Percentiles rank a stretch among this genome's conserved stretches.
Evolutionary conservation across 2,113 vertebrate genomes (phyloP).

Genomic region (Trematomus loennbergii): DNA sequence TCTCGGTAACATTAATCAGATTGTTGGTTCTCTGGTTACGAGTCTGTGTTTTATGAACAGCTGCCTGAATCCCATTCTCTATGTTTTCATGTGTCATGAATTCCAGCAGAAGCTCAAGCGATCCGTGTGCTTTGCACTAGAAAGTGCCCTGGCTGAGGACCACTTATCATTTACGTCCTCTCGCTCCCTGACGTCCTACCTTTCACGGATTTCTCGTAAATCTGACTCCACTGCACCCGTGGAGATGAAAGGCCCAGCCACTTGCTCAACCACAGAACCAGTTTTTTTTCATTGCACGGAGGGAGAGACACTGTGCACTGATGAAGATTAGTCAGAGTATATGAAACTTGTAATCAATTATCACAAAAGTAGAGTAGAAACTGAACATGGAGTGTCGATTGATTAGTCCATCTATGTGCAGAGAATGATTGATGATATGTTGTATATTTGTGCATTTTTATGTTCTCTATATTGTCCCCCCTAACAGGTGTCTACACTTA

Average conservation of each 20-base stretch:
- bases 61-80: slow-evolving; percentile 81
- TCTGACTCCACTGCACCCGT: slow-evolving; percentile 13
- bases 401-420: not conserved
- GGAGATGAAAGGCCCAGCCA: not conserved
- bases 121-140: slow-evolving; percentile 70
- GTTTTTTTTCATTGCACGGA: not conserved
- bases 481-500: not conserved
- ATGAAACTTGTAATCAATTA: not conserved
- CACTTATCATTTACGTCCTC: slow-evolving; percentile 21
- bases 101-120: slow-evolving; percentile 60
- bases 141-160: slow-evolving; percentile 72
- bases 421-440: not conserved
- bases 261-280: not conserved
- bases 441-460: not conserved
- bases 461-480: not conserved
- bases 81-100: slow-evolving; percentile 77
- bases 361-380: not conserved
- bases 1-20: fast-evolving
- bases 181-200: slow-evolving; percentile 31
- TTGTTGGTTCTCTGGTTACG: not conserved
- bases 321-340: not conserved
- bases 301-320: not conserved
- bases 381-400: not conserved
- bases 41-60: slow-evolving; percentile 73
- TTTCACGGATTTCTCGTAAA: slow-evolving; percentile 31